A percentile compares a stretch with the other conserved stretches of the same genome.
Conservation (phyloP, 2,888 invertebrate species). For the Ceraclea dissimilis region DNA sequence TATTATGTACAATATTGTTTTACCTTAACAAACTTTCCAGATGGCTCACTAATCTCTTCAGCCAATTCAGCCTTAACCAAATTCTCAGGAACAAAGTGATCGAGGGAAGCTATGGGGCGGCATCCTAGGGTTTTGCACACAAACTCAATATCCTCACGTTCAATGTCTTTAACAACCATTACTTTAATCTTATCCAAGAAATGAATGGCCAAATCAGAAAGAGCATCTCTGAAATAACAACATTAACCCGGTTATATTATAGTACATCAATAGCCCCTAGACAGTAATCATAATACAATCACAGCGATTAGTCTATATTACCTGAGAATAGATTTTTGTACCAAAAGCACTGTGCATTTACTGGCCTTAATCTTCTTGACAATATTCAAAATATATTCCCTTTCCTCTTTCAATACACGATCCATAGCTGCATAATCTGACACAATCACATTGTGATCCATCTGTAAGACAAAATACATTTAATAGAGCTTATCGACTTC, state of each 20-base stretch:
- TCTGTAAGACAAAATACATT: slow-evolving; percentile 43
- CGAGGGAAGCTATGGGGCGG: slow-evolving; percentile 95
- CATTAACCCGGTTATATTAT: background rate
- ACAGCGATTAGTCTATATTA: no score
- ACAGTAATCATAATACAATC: no score
- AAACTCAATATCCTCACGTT: slow-evolving; percentile 97
- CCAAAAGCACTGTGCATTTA: slow-evolving; percentile 94
- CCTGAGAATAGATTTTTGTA: slow-evolving; percentile 73
- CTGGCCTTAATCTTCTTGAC: slow-evolving; percentile 98
- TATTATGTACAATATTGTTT: no score
- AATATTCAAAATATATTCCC: slow-evolving; percentile 95
- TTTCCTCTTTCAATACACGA: slow-evolving; percentile 93
- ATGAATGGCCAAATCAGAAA: slow-evolving; percentile 94
- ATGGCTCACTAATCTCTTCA: slow-evolving; percentile 86
- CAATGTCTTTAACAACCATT: slow-evolving; percentile 96
- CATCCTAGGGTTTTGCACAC: slow-evolving; percentile 92
- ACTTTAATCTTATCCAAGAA: slow-evolving; percentile 99
- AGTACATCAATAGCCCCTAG: background rate
- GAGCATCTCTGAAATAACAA: slow-evolving; percentile 71
- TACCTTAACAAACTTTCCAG: slow-evolving; percentile 85
- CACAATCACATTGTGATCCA: slow-evolving; percentile 93
- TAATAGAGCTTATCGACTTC: background rate
- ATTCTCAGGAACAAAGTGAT: slow-evolving; percentile 92
- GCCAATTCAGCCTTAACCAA: slow-evolving; percentile 88
- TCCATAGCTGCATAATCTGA: slow-evolving; percentile 99